phyloP scores from a whole-genome alignment of 2,797 vertebrate genomes.

The Enoplosus armatus region DNA sequence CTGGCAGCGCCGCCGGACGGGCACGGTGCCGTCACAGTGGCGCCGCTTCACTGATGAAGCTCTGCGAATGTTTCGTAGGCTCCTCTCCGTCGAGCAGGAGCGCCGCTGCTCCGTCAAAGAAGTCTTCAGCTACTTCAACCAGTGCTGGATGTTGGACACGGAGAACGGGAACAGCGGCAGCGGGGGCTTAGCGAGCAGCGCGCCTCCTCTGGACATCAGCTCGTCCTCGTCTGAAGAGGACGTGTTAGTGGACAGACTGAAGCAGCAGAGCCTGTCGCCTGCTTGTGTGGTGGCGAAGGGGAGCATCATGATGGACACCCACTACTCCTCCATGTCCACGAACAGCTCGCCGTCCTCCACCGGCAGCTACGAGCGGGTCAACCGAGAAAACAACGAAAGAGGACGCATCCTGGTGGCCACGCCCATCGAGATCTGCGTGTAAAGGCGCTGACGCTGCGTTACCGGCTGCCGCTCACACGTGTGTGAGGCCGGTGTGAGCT shows the following conservation, averaged over 20 bases:
- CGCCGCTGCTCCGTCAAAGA: conserved; percentile 86
- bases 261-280: conserved; percentile 84
- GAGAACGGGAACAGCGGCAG: conserved; percentile 71
- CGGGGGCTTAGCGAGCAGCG: background rate
- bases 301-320: conserved; percentile 75
- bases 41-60: conserved; percentile 85
- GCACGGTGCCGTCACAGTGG: conserved; percentile 85
- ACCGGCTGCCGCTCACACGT: conserved; percentile 9
- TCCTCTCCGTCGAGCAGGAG: conserved; percentile 83
- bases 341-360: conserved; percentile 82
- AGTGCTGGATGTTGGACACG: conserved; percentile 85
- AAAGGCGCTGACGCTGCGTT: conserved; percentile 24
- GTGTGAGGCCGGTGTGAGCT: background rate
- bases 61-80: conserved; percentile 84
- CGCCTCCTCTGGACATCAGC: conserved; percentile 71
- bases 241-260: conserved; percentile 82
- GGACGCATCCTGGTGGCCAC: conserved; percentile 83
- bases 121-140: conserved; percentile 83
- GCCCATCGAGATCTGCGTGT: conserved; percentile 88
- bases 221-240: conserved; percentile 81
- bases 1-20: conserved; percentile 83
- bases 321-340: conserved; percentile 78
- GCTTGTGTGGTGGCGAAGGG: conserved; percentile 65
- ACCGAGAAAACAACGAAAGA: conserved; percentile 79
- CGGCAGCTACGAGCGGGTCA: conserved; percentile 80